Evolutionary conservation across 2,797 vertebrate genomes (phyloP).

Genomic region (Rhabdomys pumilio): DNA sequence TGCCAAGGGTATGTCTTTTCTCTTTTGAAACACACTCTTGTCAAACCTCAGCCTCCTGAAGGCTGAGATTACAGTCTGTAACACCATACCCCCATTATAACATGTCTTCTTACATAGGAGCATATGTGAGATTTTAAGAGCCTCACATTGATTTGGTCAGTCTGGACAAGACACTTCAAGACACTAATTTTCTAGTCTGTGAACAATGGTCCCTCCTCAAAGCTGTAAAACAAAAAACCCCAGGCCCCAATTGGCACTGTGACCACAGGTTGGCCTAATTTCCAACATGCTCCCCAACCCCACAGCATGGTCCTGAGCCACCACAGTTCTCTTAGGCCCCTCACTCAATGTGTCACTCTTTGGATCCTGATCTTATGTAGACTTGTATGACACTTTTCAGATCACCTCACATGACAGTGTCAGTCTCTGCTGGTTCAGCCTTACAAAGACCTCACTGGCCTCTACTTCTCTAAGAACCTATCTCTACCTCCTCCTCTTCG

Average conservation of each 20-base stretch:
- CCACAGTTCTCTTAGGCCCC: too few relatives aligned
- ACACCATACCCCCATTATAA: background rate
- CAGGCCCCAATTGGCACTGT: fast-evolving
- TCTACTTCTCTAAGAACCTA: background rate
- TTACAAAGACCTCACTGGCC: background rate
- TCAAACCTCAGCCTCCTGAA: background rate
- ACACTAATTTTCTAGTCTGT: background rate
- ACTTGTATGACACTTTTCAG: background rate
- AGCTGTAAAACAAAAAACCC: too few relatives aligned
- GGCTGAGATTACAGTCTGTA: background rate
- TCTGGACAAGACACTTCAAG: background rate
- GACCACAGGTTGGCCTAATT: background rate
- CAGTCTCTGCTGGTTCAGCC: background rate
- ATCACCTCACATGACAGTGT: background rate
- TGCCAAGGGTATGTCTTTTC: background rate
- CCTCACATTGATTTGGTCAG: background rate
- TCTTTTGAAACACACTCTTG: background rate
- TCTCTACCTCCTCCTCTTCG: background rate
- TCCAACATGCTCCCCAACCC: fast-evolving
- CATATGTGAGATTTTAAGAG: background rate
- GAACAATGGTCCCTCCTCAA: background rate
- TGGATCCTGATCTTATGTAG: background rate
- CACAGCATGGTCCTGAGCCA: too few relatives aligned
- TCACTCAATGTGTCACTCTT: background rate
- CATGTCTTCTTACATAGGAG: background rate